A percentile compares a stretch with the other conserved stretches of the same genome.
Evolutionary conservation across 2,888 invertebrate species (phyloP).

Genomic region (Sympetrum striolatum): DNA sequence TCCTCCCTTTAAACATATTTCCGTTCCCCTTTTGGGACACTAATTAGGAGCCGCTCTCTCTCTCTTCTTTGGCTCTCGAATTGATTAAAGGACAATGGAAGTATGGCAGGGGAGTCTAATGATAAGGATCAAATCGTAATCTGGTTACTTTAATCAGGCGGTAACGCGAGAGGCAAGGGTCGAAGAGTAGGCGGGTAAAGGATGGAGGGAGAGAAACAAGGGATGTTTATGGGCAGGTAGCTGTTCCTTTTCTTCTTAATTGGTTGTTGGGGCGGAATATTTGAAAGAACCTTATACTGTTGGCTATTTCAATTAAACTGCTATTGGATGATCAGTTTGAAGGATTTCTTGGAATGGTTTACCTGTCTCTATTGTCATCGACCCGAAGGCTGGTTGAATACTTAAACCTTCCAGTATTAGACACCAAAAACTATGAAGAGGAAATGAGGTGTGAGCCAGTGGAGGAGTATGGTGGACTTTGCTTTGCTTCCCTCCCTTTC

Average conservation of each 20-base stretch:
- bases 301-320: neutral
- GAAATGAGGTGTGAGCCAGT: too few relatives aligned
- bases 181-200: neutral
- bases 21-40: neutral
- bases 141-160: constrained; percentile 1
- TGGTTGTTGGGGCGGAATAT: neutral
- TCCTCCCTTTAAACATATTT: neutral
- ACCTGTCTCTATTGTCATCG: too few relatives aligned
- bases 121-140: constrained; percentile 12
- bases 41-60: neutral
- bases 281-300: neutral
- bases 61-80: neutral
- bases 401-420: too few relatives aligned
- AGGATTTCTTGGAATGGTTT: neutral
- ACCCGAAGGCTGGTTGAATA: too few relatives aligned
- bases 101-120: neutral
- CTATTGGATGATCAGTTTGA: neutral
- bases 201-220: neutral
- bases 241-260: neutral
- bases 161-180: neutral
- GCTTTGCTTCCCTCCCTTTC: too few relatives aligned
- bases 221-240: neutral
- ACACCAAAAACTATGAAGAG: too few relatives aligned
- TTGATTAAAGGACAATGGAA: neutral
- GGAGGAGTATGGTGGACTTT: too few relatives aligned